These are phyloP conservation scores for Drosophila fulvimacula DNA, from an alignment of 2,888 invertebrate genomes.

Conservation along the genomic window DNA sequence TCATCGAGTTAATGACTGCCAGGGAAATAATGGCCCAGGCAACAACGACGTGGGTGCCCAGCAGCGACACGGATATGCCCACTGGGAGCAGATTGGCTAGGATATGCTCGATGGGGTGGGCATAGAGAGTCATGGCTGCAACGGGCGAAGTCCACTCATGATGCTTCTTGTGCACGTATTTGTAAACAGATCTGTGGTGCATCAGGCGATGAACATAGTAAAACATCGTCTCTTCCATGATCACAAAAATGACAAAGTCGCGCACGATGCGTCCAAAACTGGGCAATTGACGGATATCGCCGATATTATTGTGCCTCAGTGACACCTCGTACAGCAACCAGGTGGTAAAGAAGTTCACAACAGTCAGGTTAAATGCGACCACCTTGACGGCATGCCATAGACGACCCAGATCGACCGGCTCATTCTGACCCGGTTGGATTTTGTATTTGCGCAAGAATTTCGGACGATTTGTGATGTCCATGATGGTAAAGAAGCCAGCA, in stretches of 20 bases:
- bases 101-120: constrained; percentile 91
- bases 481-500: constrained; percentile 89
- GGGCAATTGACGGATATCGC: constrained; percentile 88
- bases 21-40: constrained; percentile 90
- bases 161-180: constrained; percentile 92
- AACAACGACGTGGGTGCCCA: constrained; percentile 90
- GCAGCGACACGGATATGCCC: constrained; percentile 88
- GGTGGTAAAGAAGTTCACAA: constrained; percentile 88
- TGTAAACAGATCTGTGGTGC: constrained; percentile 90
- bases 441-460: constrained; percentile 89
- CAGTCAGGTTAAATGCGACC: constrained; percentile 90
- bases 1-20: constrained; percentile 90
- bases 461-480: constrained; percentile 91
- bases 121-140: constrained; percentile 91
- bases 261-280: constrained; percentile 88
- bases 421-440: constrained; percentile 91
- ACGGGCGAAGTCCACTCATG: constrained; percentile 95
- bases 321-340: constrained; percentile 66
- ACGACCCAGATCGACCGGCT: constrained; percentile 87
- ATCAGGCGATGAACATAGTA: constrained; percentile 93
- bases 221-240: constrained; percentile 92
- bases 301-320: constrained; percentile 65
- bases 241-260: constrained; percentile 88
- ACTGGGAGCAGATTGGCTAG: constrained; percentile 91
- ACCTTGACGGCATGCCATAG: constrained; percentile 88